Evolutionary conservation across 2,797 vertebrate genomes (phyloP).

Genomic region (Cephalopachus bancanus): DNA sequence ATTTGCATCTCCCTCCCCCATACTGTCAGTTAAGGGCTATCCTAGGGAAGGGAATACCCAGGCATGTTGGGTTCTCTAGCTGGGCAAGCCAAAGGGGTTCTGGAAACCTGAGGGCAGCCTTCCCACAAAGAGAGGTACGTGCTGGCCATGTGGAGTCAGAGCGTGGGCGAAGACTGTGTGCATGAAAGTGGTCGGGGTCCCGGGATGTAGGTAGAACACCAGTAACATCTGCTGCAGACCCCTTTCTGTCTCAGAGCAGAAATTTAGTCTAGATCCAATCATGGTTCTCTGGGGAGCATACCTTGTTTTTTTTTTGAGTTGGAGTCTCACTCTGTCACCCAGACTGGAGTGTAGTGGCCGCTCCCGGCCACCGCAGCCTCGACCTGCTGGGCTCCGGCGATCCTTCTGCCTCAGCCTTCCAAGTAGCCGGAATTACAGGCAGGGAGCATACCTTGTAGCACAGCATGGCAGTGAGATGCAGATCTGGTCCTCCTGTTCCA

Average conservation of each 20-base stretch:
- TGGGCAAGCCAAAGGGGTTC: background rate
- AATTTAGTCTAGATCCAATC: background rate
- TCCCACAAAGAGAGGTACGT: background rate
- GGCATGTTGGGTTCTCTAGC: background rate
- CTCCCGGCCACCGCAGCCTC: too few relatives aligned
- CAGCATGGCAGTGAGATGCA: background rate
- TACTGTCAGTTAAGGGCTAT: background rate
- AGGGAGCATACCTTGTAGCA: background rate
- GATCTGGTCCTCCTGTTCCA: accelerated
- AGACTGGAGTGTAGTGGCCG: too few relatives aligned
- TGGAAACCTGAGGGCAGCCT: background rate
- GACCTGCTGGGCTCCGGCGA: too few relatives aligned
- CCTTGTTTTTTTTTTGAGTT: too few relatives aligned
- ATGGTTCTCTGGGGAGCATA: background rate
- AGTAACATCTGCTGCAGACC: background rate
- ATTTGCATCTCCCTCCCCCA: background rate
- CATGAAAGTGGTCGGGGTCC: background rate
- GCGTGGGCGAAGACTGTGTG: accelerated
- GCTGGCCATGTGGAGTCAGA: accelerated
- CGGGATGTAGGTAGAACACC: background rate
- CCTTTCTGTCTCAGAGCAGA: background rate
- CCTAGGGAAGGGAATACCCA: background rate
- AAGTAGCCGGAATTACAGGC: too few relatives aligned
- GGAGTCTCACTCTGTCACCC: too few relatives aligned
- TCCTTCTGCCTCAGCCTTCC: too few relatives aligned